These are phyloP conservation scores for Cynopterus sphinx DNA, from an alignment of 2,797 vertebrate species.

Conservation along the genomic window DNA sequence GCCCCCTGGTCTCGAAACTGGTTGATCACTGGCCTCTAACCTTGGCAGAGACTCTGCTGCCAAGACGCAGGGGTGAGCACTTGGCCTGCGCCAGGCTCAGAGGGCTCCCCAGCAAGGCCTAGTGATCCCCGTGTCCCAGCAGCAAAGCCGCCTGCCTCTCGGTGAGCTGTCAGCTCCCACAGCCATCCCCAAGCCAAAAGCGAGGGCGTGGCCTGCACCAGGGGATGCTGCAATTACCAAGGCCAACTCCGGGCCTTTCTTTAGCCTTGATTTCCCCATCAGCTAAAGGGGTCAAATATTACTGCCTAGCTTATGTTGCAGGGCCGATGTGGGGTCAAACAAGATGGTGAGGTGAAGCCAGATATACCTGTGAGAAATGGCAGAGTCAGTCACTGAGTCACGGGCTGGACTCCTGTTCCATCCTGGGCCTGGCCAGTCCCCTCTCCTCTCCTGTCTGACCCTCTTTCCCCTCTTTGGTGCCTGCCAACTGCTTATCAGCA, in stretches of 20 bases:
- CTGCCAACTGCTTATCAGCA: constrained; percentile 49
- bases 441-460: neutral
- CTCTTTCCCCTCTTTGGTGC: constrained; percentile 7
- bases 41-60: constrained; percentile 22
- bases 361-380: neutral
- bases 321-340: neutral
- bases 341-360: neutral
- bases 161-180: neutral
- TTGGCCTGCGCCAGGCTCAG: neutral
- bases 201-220: neutral
- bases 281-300: neutral
- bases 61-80: neutral
- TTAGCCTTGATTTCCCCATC: constrained; percentile 33
- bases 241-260: neutral
- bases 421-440: neutral
- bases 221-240: neutral
- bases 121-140: neutral
- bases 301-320: neutral
- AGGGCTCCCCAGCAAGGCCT: neutral
- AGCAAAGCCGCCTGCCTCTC: neutral
- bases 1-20: constrained; percentile 18
- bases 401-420: neutral
- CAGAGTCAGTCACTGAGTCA: neutral
- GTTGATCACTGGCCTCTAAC: neutral
- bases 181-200: neutral